Evolutionary conservation across 2,113 vertebrate species (phyloP).

Genomic region (Cyanoramphus novaezelandiae): DNA sequence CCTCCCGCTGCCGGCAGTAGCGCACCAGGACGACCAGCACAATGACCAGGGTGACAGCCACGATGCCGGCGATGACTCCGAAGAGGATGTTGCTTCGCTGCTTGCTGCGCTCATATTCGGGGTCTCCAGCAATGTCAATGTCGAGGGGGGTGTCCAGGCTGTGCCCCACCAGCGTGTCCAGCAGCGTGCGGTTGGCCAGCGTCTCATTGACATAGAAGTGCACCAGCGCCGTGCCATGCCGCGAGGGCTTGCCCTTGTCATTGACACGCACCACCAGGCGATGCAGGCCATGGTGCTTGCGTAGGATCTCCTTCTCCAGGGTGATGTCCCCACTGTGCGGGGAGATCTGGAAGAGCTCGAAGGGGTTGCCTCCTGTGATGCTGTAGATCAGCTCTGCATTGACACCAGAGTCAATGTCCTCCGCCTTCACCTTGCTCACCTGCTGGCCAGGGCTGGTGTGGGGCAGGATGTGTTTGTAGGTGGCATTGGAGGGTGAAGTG

Average conservation of each 20-base stretch:
- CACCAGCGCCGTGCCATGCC: conserved; percentile 89
- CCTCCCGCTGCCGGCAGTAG: conserved; percentile 90
- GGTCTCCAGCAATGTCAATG: conserved; percentile 94
- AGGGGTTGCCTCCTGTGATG: conserved; percentile 92
- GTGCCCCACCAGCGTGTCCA: conserved; percentile 92
- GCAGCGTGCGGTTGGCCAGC: conserved; percentile 85
- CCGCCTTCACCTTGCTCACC: conserved; percentile 90
- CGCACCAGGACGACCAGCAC: conserved; percentile 89
- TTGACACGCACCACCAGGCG: conserved; percentile 91
- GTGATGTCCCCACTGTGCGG: conserved; percentile 87
- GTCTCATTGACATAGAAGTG: conserved; percentile 97
- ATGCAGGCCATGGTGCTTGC: conserved; percentile 92
- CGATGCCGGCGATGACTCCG: conserved; percentile 86
- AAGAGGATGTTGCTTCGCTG: conserved; percentile 91
- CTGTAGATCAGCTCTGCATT: conserved; percentile 89
- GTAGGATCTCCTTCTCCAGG: conserved; percentile 88
- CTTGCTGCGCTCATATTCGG: conserved; percentile 86
- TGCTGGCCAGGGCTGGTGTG: conserved; percentile 83
- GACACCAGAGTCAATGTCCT: conserved; percentile 90
- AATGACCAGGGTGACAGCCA: conserved; percentile 89
- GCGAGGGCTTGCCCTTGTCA: conserved; percentile 89
- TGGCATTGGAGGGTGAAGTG: conserved; percentile 91
- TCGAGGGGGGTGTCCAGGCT: conserved; percentile 94
- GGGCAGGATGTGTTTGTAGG: conserved; percentile 87
- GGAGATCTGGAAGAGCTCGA: conserved; percentile 91